Evolutionary conservation across 2,888 invertebrate genomes (phyloP).

Genomic region (Poecilobothrus nobilitatus): DNA sequence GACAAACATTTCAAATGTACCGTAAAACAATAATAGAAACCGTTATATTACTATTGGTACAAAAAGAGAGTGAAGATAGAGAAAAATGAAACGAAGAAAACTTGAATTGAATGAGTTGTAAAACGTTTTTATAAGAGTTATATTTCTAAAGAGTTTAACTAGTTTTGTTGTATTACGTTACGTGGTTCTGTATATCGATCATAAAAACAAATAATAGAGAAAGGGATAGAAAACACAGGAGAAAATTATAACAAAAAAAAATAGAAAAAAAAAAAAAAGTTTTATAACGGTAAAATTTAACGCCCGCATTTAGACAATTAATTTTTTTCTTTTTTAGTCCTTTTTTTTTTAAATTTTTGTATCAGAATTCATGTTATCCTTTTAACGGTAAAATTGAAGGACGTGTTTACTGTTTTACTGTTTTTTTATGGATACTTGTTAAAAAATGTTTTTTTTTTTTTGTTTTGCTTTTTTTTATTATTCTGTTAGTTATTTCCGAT

Average conservation of each 20-base stretch:
- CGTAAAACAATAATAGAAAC: not conserved
- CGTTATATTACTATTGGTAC: not conserved
- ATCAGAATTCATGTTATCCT: not conserved
- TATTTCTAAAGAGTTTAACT: too few relatives aligned
- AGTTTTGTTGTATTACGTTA: too few relatives aligned
- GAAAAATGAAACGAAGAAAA: too few relatives aligned
- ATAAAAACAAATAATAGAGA: not conserved
- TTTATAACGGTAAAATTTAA: constrained; percentile 6
- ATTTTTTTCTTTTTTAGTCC: not conserved
- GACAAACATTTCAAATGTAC: not conserved
- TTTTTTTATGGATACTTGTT: too few relatives aligned
- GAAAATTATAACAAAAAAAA: too few relatives aligned
- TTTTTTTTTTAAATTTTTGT: not conserved
- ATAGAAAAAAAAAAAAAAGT: not conserved
- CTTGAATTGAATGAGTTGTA: too few relatives aligned
- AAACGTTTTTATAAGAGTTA: too few relatives aligned
- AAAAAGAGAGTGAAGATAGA: not conserved
- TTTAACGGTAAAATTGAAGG: constrained; percentile 1
- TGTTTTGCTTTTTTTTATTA: not conserved
- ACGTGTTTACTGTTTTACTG: not conserved
- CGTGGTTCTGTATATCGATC: too few relatives aligned
- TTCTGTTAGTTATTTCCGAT: not conserved
- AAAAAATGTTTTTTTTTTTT: not conserved
- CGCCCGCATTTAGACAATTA: not conserved
- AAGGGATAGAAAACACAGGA: not conserved